phyloP scores from a whole-genome alignment of 2,797 vertebrate species.

The Trachurus trachurus region DNA sequence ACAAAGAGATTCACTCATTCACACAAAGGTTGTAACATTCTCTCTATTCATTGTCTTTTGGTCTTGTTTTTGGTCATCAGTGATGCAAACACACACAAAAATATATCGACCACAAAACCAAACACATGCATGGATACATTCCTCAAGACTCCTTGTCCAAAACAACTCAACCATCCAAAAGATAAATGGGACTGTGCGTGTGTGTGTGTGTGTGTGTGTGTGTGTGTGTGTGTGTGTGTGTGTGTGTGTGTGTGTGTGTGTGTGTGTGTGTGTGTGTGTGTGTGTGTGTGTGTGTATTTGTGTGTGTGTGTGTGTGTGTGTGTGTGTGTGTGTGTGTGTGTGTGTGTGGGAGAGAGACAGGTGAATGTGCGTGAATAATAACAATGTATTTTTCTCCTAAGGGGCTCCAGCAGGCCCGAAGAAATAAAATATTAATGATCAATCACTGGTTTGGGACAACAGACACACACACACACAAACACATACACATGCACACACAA shows the following conservation, averaged over 20 bases:
- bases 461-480: slow-evolving; percentile 40
- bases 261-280: background rate
- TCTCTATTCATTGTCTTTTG: background rate
- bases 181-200: slow-evolving; percentile 45
- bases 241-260: background rate
- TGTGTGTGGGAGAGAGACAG: slow-evolving; percentile 4
- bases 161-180: slow-evolving; percentile 40
- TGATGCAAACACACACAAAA: background rate
- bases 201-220: background rate
- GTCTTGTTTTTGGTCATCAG: background rate
- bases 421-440: slow-evolving; percentile 81
- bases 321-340: too few species aligned
- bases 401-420: slow-evolving; percentile 62
- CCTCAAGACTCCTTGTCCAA: slow-evolving; percentile 45
- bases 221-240: too few species aligned
- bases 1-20: background rate
- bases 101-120: slow-evolving; percentile 2
- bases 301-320: background rate
- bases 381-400: slow-evolving; percentile 70
- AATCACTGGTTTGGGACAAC: slow-evolving; percentile 71
- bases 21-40: background rate
- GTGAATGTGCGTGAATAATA: slow-evolving; percentile 72
- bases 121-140: slow-evolving; percentile 26
- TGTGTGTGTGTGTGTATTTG: too few species aligned
- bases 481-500: slow-evolving; percentile 30